Evolutionary conservation across 2,113 vertebrate species (phyloP), one percentile per base, ranked within the genome.

Genomic region (Periophthalmodon schlosseri): DNA sequence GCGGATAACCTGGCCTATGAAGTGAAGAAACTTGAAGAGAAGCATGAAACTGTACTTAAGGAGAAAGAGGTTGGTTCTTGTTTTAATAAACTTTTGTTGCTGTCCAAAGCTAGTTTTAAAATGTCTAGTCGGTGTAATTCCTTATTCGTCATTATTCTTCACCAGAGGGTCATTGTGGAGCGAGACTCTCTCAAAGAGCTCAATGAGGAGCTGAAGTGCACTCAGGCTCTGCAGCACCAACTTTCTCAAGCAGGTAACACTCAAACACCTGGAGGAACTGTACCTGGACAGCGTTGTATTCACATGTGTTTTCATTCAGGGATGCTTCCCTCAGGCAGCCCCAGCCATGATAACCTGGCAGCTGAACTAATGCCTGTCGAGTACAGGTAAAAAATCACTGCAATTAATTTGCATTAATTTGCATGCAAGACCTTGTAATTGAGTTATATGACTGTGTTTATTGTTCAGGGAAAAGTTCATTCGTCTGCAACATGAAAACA

Each of bases 401-500:
- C 39, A 15, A 10, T 44, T 10, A 10, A 10, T 44, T 28, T 12
- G 18, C n/a, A n/a, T n/a, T n/a, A 9, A 2, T 47, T 44, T 47
- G 1, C 64, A 1, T 61, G 24, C 18, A 9, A 15, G 1, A 34
- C 46, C 11, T 13, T 33, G n/a, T 77, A 23, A 68, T 15, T 13
- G 6, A 9, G 20, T 28, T 60, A 28, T 60, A 5, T 28, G 68
- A 63, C 33, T 70, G 21, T 66, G 0, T 75, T 0, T 34, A 18
- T 57, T 44, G 9, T 54, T 64, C 73, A 99, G 97, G 80, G 97
- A 99, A 72, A 96, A 95, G 93, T 98, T 99, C 87, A 98, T 99
- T 84, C 91, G 90, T 36, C 92, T 99, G 81, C 96, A 98, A 80
- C 97, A 98, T 80, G 98, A 99, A 89, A 99, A 99, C 80, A 99